Conservation (phyloP, 2,888 invertebrate genomes). For the Athalia rosae region DNA sequence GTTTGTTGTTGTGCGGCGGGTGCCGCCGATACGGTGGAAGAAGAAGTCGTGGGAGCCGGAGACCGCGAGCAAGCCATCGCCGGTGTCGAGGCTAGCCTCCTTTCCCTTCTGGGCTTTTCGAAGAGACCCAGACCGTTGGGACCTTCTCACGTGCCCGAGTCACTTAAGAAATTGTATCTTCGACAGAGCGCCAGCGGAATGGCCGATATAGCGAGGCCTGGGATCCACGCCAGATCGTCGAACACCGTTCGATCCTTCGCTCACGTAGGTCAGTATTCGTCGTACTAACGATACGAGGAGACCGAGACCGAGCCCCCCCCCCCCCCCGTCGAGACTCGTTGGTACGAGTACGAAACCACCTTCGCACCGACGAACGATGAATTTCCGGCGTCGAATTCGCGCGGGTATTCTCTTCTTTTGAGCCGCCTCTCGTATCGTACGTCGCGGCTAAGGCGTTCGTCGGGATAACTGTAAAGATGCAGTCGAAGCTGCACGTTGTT, state of each 20-base stretch:
- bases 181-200: slow-evolving; percentile 81
- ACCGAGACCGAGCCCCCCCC: slow-evolving; percentile 2
- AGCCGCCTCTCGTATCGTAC: no score
- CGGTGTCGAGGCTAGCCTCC: slow-evolving; percentile 77
- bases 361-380: no score
- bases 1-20: slow-evolving; percentile 66
- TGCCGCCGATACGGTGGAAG: slow-evolving; percentile 62
- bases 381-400: no score
- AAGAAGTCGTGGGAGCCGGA: slow-evolving; percentile 54
- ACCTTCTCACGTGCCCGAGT: slow-evolving; percentile 81
- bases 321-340: no score
- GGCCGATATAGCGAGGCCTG: slow-evolving; percentile 80
- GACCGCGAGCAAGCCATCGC: slow-evolving; percentile 71
- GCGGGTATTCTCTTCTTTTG: no score
- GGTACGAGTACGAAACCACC: no score
- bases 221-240: slow-evolving; percentile 83
- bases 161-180: slow-evolving; percentile 87
- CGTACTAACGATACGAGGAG: slow-evolving; percentile 31
- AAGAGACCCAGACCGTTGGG: slow-evolving; percentile 76
- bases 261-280: slow-evolving; percentile 81
- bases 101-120: slow-evolving; percentile 79
- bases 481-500: no score
- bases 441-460: no score
- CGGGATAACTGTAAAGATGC: no score
- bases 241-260: slow-evolving; percentile 91